Evolutionary conservation across 2,888 invertebrate species (phyloP), one percentile per base, ranked within the genome.

Genomic region (Lycocerus yunnanus): DNA sequence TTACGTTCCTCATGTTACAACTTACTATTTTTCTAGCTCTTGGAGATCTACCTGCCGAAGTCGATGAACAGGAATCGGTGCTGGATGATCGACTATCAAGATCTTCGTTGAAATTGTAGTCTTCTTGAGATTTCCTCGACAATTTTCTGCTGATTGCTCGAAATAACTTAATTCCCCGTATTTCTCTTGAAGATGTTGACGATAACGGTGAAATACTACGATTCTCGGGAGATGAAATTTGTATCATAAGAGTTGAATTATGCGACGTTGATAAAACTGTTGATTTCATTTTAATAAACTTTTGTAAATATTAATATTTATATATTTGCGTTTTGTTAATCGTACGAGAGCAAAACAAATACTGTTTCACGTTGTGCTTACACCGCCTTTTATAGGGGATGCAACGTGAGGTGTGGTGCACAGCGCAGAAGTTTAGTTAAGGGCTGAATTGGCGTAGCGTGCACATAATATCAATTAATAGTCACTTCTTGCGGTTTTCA

Each of bases 81-180:
- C 88, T 88, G 70, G 88, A 89, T 69, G 88, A 89, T 69, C 88
- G 85, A 69, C 88, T 85, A 71, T 89, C 87, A 66, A 87, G 85
- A 76, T 89, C 88, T 76, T 87, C 88, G 71, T 85, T 85, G 80
- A 85, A 86, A 80, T 86, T 85, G 75, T 88, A 83, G 82, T 89
- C 88, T 70, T 88, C 88, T 11, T 84, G 85, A 72, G 90, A 88
- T 65, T 89, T 87, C 69, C 91, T 88, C 0, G 91, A 89, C 67
- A 93, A 88, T 78, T 91, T 90, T 73, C 90, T 88, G 84, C 91
- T 91, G 77, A 93, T 89, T 21, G 92, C 91, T 78, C 92, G 90
- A 82, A 93, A 90, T 80, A 93, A 88, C 66, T 92, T 88, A 75
- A 92, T 88, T 68, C 92, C 92, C 10, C 91, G 90, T 15, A 86